Conservation (phyloP, 53 echinoderm and acorn worm species). For the Mesocentrotus franciscanus region DNA sequence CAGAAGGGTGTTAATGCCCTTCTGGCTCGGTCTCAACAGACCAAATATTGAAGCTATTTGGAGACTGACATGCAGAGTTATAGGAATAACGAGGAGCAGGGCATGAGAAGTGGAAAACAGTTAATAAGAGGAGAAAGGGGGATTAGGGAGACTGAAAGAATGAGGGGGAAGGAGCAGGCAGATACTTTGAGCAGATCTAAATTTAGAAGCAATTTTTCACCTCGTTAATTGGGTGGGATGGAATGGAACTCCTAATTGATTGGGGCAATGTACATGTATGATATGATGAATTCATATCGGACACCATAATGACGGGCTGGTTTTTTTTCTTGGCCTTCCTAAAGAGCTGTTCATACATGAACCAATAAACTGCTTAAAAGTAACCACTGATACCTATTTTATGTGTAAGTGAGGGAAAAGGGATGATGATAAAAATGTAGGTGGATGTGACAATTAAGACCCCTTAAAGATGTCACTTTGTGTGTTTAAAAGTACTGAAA, state of each 20-base stretch:
- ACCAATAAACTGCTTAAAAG: no score
- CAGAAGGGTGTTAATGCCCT: no score
- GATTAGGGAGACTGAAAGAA: neutral
- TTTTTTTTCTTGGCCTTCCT: neutral
- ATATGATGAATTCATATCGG: constrained; percentile 50
- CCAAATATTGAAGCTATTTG: no score
- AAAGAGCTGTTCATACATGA: neutral
- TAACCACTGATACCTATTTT: no score
- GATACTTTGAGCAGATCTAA: neutral
- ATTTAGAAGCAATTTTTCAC: constrained; percentile 30
- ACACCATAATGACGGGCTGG: constrained; percentile 25
- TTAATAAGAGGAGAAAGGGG: no score
- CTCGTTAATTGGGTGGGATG: constrained; percentile 30
- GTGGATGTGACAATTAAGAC: no score
- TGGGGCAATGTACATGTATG: constrained; percentile 15
- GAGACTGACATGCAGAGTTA: neutral
- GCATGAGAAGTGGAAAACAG: neutral
- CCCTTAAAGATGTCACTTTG: no score
- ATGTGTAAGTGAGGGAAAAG: no score
- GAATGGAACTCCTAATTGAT: constrained; percentile 9
- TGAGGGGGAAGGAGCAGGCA: neutral
- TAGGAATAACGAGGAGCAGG: neutral
- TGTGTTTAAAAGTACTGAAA: no score
- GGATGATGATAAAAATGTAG: no score
- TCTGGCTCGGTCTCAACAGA: no score